Evolutionary conservation across 2,888 invertebrate species (phyloP).

Genomic region (Cheilosia vulpina): DNA sequence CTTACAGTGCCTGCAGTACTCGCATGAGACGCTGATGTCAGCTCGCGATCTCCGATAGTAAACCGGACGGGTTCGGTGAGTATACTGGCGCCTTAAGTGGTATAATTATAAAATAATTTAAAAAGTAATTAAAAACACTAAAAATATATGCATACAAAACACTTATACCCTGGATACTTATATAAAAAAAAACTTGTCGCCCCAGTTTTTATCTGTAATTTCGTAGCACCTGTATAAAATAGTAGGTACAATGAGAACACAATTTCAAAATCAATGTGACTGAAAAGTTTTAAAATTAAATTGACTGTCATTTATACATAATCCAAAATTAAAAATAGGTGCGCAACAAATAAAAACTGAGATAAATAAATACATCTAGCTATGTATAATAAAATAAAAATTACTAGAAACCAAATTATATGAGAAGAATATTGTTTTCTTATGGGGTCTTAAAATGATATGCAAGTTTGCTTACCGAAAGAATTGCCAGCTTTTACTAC

Average conservation of each 20-base stretch:
- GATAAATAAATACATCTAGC: background rate
- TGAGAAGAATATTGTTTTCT: background rate
- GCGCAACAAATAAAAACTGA: background rate
- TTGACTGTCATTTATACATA: no score
- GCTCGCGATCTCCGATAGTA: conserved; percentile 89
- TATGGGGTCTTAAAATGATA: background rate
- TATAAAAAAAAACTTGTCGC: no score
- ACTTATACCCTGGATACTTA: no score
- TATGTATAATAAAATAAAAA: no score
- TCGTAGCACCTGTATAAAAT: no score
- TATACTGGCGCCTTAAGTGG: conserved; percentile 87
- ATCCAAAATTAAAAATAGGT: no score
- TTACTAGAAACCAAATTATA: no score
- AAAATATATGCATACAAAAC: background rate
- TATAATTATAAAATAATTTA: background rate
- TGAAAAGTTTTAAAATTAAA: no score
- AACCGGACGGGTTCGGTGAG: conserved; percentile 90
- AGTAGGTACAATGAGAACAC: no score
- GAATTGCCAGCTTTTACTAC: conserved; percentile 93
- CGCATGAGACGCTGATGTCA: conserved; percentile 87
- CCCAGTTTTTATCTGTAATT: no score
- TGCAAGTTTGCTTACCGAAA: conserved; percentile 84
- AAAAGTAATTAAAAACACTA: background rate
- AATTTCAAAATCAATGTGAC: no score
- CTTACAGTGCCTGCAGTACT: conserved; percentile 83